Base-by-base conservation (phyloP, 2,797 vertebrate species). In the Phoeniculus purpureus region DNA sequence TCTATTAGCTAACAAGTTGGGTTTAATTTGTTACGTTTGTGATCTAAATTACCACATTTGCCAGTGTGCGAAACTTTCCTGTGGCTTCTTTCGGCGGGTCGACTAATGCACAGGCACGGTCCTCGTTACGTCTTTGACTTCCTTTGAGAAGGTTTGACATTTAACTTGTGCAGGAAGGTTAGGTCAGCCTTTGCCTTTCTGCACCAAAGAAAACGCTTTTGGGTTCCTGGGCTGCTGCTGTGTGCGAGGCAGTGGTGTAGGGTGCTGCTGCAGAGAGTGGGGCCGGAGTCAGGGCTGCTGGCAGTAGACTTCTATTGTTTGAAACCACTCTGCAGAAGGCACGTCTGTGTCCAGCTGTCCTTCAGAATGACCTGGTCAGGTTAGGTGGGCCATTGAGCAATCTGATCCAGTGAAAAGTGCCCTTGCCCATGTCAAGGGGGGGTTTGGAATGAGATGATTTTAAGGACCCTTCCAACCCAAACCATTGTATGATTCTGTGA, bases 21-120 rank as follows among this genome's bases (percentile, higher is more conserved):
- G 51, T 92, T 94, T 97, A 96, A 96, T 96, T 97, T 96, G 85
- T 93, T 94, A 70, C 73, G 95, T 95, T 95, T 94, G 89, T 96
- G 91, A 92, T 94, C 82, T 94, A 76, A 93, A 95, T 93, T 81
- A 95, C 60, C 95, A 81, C 90, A 86, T 91, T 91, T 87, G 66
- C 72, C 82, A 92, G 91, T 71, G 87, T 90, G 92, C 78, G 83
- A 94, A 94, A 54, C 55, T 73, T 64, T 93, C 73, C 59, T 77
- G 0, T 93, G 80, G 60, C 77, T 90, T 82, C 60, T 81, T 84
- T 81, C 68, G 89, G 68, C 29, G 1, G 73, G 52, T 29, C 59
- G 51, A 4, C 76, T 84, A 89, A n/a, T 0, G 0, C 82, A 80
- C 82, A 55, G 59, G 43, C 64, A 54, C 18, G 50, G 20, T 77